These are phyloP conservation scores for Synergus japonicus DNA, from an alignment of 2,888 invertebrate species.

Conservation along the genomic window DNA sequence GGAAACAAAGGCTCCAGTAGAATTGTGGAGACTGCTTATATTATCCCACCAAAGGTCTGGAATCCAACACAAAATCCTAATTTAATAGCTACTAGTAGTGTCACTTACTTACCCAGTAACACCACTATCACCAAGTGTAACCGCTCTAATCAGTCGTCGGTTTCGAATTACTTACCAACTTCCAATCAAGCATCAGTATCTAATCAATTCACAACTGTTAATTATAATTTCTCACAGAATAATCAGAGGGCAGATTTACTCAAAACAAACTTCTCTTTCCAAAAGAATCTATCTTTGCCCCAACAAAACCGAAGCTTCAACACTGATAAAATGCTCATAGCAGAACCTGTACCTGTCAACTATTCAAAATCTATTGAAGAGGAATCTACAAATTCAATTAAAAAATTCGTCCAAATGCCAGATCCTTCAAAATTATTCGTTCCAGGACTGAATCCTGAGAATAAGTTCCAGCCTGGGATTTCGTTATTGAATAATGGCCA, in stretches of 20 bases:
- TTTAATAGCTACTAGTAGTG: constrained; percentile 15
- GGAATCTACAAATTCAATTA: background rate
- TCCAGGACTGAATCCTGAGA: background rate
- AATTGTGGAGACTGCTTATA: constrained; percentile 14
- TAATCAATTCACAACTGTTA: constrained; percentile 8
- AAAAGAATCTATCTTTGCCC: background rate
- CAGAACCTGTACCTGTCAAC: constrained; percentile 23
- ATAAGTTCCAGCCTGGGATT: background rate
- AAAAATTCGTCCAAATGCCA: background rate
- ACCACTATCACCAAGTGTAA: constrained; percentile 21
- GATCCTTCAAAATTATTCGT: constrained; percentile 3
- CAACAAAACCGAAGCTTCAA: constrained; percentile 14
- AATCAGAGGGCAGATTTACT: constrained; percentile 12
- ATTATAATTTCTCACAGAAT: constrained; percentile 3
- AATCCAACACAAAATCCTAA: constrained; percentile 16
- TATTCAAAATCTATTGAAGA: constrained; percentile 2
- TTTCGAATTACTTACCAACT: background rate
- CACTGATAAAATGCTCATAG: constrained; percentile 8
- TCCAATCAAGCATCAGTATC: background rate
- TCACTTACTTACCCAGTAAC: constrained; percentile 17
- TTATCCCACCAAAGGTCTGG: constrained; percentile 26
- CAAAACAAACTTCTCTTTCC: background rate
- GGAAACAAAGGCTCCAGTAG: background rate
- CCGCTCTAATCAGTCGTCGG: background rate
- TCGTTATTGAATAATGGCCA: background rate